phyloP scores from a whole-genome alignment of 2,113 vertebrate species.

The Triplophysa tibetana region DNA sequence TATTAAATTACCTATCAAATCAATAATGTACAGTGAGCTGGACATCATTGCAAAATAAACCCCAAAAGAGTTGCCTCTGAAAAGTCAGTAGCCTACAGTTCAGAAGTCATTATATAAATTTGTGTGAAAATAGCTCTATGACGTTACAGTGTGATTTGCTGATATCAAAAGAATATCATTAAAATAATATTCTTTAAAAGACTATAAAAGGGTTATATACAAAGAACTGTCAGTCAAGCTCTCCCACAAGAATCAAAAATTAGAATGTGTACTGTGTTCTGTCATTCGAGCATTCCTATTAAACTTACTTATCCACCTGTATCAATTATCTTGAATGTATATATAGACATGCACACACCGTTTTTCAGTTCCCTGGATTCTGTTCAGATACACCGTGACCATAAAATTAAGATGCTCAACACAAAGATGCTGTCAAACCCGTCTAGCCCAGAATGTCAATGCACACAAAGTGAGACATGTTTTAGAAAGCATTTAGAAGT shows the following conservation, averaged over 20 bases:
- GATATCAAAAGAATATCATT: too few relatives aligned
- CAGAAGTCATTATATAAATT: too few relatives aligned
- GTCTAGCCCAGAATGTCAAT: constrained; percentile 11
- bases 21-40: too few relatives aligned
- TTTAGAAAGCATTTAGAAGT: background rate
- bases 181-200: background rate
- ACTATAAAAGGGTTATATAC: background rate
- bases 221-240: constrained; percentile 20
- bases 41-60: too few relatives aligned
- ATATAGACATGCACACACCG: background rate
- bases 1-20: too few relatives aligned
- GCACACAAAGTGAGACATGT: background rate
- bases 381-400: background rate
- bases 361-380: background rate
- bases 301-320: constrained; percentile 14
- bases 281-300: background rate
- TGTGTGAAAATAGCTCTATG: too few relatives aligned
- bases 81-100: too few relatives aligned
- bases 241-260: background rate
- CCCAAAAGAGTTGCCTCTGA: too few relatives aligned
- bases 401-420: constrained; percentile 5
- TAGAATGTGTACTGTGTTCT: background rate
- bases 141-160: too few relatives aligned
- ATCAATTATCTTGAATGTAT: background rate
- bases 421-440: background rate